Base-by-base conservation (phyloP, 2,888 invertebrate genomes). In the Drosophila pegasa region DNA sequence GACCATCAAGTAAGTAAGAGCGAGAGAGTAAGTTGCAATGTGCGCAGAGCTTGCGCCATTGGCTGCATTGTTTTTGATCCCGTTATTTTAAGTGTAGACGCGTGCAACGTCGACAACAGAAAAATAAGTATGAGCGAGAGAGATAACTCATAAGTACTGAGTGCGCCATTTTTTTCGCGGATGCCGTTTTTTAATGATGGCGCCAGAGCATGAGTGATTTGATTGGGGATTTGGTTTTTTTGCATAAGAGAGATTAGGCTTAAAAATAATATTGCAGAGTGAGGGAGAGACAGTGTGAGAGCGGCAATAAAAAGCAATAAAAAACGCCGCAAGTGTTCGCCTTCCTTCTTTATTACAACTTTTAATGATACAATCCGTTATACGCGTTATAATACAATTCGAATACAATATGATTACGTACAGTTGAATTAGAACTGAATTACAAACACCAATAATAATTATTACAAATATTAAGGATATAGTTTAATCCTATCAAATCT, bases 331-430 rank as follows among this genome's bases (percentile, higher is more conserved):
- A 33, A 29, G 2, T 31, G 38, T 43, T 70, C 60, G 78, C 78
- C 70, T 61, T 72, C 78, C 52, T 59, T 66, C 74, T 78, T 80
- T 78, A 77, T 77, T 77, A 58, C 72, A 77, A 58, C 59, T 80
- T 65, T 65, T 45, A 50, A 66, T 79, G 61, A 75, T 75, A 62
- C 48, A 62, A 62, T 54, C 66, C 54, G 27, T 65, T 71, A 57
- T 54, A 57, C 59, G 43, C n/a, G n/a, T n/a, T 58, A 63, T 18
- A 75, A 62, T 74, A 74, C 56, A 68, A 33, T 60, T 61, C 57
- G 70, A 60, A 64, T 72, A 69, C 31, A 79, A 56, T 76, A 27
- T 47, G 56, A 68, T 61, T 74, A 79, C 60, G 43, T 67, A 68
- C 62, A 52, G 31, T 62, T 48, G 37, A 60, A 80, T 55, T 63